Conservation (phyloP, 2,113 vertebrate species). For the Calonectris borealis region DNA sequence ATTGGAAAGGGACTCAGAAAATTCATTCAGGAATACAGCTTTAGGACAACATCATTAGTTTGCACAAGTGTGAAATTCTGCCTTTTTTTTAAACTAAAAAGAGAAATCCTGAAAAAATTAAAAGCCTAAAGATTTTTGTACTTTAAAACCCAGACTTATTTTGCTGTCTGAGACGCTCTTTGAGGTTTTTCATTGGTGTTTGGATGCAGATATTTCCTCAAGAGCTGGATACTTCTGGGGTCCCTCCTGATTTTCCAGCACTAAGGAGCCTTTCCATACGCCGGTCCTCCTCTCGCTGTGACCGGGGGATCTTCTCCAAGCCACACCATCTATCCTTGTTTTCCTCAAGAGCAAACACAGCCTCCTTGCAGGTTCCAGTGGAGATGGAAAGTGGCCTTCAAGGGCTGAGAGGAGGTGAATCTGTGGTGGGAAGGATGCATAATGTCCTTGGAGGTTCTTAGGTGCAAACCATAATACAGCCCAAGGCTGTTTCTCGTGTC, state of each 20-base stretch:
- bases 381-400: neutral
- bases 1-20: neutral
- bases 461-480: conserved; percentile 6
- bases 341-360: neutral
- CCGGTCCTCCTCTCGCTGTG: neutral
- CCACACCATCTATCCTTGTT: neutral
- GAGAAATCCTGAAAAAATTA: neutral
- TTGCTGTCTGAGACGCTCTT: neutral
- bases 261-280: neutral
- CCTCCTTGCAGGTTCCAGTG: neutral
- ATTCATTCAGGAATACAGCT: neutral
- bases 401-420: neutral
- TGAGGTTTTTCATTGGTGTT: neutral
- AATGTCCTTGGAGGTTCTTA: neutral
- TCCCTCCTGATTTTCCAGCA: neutral
- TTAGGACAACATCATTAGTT: neutral
- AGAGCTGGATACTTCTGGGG: neutral
- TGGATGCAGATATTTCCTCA: neutral
- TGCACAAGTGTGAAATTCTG: neutral
- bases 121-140: neutral
- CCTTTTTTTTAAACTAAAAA: neutral
- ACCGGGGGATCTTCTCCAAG: neutral
- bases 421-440: neutral
- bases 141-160: neutral
- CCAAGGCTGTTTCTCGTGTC: conserved; percentile 19